A percentile compares a stretch with the other conserved stretches of the same genome.
Evolutionary conservation across 2,113 vertebrate species (phyloP).

Genomic region (Entomyzon cyanotis): DNA sequence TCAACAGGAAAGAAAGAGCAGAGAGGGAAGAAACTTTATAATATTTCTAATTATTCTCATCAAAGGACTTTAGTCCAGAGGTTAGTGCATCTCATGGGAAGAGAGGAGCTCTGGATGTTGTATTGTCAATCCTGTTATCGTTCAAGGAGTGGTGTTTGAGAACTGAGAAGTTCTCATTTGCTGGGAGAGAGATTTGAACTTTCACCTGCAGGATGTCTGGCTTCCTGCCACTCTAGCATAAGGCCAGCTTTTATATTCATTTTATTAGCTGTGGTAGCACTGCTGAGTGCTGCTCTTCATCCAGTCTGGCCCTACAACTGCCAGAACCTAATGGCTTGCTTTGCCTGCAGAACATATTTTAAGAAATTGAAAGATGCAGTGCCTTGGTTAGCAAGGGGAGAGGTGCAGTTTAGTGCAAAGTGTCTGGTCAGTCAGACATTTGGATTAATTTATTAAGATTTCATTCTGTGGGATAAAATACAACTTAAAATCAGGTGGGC

Average conservation of each 20-base stretch:
- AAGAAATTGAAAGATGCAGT: not conserved
- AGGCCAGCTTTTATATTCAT: not conserved
- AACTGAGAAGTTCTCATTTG: not conserved
- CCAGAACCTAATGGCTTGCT: not conserved
- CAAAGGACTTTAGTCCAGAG: not conserved
- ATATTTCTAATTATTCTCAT: not conserved
- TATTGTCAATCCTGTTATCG: not conserved
- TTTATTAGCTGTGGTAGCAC: not conserved
- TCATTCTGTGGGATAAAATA: not conserved
- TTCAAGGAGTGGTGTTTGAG: not conserved
- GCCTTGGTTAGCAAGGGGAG: not conserved
- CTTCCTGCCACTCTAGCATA: not conserved
- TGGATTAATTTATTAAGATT: not conserved
- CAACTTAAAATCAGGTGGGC: not conserved
- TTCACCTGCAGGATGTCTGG: not conserved
- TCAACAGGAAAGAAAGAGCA: not conserved
- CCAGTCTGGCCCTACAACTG: not conserved
- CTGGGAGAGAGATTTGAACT: not conserved
- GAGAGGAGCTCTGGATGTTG: not conserved
- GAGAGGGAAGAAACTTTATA: not conserved
- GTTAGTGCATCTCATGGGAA: not conserved
- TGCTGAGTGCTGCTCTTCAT: not conserved
- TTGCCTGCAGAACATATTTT: not conserved
- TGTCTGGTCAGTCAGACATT: not conserved
- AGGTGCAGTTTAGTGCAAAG: not conserved